phyloP scores from a whole-genome alignment of 2,113 vertebrate species.

The Pogona vitticeps region DNA sequence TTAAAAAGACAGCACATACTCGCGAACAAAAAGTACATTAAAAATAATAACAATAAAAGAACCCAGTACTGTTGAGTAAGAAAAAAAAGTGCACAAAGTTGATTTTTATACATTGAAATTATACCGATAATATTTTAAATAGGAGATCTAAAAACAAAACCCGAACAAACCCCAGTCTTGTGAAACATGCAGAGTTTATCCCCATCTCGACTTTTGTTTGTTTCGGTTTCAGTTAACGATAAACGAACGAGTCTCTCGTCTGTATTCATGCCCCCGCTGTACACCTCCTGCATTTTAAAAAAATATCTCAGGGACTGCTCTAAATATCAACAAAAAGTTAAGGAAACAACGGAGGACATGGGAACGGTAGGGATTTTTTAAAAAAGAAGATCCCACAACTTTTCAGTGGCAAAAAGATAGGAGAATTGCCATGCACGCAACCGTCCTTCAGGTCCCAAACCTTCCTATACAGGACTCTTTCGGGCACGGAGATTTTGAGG shows the following conservation, averaged over 20 bases:
- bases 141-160: conserved; percentile 27
- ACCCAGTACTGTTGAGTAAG: conserved; percentile 73
- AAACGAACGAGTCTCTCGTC: conserved; percentile 4
- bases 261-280: accelerated
- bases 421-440: too few relatives aligned
- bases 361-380: too few relatives aligned
- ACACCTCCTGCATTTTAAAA: background rate
- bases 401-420: background rate
- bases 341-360: too few relatives aligned
- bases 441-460: background rate
- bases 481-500: background rate
- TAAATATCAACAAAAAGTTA: background rate
- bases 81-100: conserved; percentile 84
- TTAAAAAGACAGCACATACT: conserved; percentile 64
- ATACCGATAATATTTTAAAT: conserved; percentile 72
- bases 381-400: background rate
- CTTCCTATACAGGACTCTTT: background rate
- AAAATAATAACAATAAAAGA: conserved; percentile 1
- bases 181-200: background rate
- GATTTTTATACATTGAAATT: conserved; percentile 70
- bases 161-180: conserved; percentile 49
- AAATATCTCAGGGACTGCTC: too few relatives aligned
- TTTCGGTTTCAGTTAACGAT: too few relatives aligned
- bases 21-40: conserved; percentile 67
- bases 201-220: background rate